Evolutionary conservation across 2,888 invertebrate genomes (phyloP), one percentile per base, ranked within the genome.

Genomic region (Resseliella maxima): DNA sequence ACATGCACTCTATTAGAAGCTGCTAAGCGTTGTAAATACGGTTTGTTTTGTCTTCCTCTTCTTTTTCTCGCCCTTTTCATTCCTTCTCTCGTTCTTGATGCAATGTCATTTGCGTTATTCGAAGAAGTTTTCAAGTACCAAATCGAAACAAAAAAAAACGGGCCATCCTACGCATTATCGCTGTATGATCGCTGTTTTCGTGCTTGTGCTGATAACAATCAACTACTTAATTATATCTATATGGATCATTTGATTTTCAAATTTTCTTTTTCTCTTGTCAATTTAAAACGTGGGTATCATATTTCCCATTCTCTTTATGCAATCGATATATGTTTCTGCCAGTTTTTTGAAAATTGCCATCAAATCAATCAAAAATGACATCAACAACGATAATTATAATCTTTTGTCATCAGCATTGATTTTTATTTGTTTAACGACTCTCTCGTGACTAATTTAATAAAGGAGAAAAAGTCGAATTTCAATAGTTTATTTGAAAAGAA

Each of bases 161-260:
- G 35, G 6, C 1, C 21, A n/a, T 0, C 83, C 83, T 38, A 83
- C 72, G 72, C 72, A 31, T 72, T 72, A 72, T 31, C 72, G 72
- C 15, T n/a, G 31, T 10, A 21, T 72, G 72, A 72, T 72, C 72
- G 72, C 72, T 72, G 83, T 83, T 83, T 36, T 83, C 41, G n/a
- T 83, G 83, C 83, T 38, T 83, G 36, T 83, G 83, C 83, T 83
- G 83, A 83, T 83, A 83, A 38, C 83, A 83, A 83, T 83, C 83
- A 83, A 83, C 83, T 83, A 83, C 83, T 83, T 83, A 83, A 83
- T 83, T 83, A 83, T 83, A 83, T 83, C 72, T 72, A 31, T 83
- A 38, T 83, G 38, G 83, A 83, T 83, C 83, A 83, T 83, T 83
- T 83, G 38, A 59, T 59, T 24, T 1, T n/a, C n/a, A n/a, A n/a